Evolutionary conservation across 2,888 invertebrate genomes (phyloP), one percentile per base, ranked within the genome.

Genomic region (Noctua comes): DNA sequence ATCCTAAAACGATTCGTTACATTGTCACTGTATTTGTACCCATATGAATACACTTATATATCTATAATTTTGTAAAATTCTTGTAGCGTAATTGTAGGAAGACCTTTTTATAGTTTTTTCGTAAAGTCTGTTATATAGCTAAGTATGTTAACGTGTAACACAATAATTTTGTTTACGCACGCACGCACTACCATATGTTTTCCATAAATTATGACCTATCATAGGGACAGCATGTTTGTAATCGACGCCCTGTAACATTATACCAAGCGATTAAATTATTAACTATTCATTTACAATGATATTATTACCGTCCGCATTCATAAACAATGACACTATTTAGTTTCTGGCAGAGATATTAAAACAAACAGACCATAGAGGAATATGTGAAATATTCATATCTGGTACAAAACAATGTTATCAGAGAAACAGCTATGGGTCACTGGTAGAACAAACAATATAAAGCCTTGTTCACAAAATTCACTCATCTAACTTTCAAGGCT

Each of bases 401-500:
- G 72, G 77, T 77, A 80, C 82, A 75, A 83, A 88, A 93, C 92
- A 93, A 93, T 93, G 91, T 89, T 92, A 94, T 93, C 93, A 87
- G 85, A 82, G 83, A 84, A 86, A 80, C 82, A 88, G 81, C 87
- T 90, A 89, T 86, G 88, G 87, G 86, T 88, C 87, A 87, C 82
- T 76, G 77, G 84, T 82, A 80, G 80, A 84, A 73, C 77, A 89
- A 84, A 93, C 89, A 93, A 91, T 91, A 89, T 85, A 87, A 89
- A 89, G 91, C 89, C 91, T 91, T 91, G 91, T 90, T 92, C 88
- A 86, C 77, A 80, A 88, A 87, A 88, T 86, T 83, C 91, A 91
- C 87, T 90, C 89, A 91, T 91, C 89, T 90, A 80, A 77, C 83
- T 87, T 84, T 91, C 94, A 94, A 95, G 95, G 94, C 89, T 92